Conservation (phyloP, 2,113 vertebrate genomes). For the Condylura cristata region DNA sequence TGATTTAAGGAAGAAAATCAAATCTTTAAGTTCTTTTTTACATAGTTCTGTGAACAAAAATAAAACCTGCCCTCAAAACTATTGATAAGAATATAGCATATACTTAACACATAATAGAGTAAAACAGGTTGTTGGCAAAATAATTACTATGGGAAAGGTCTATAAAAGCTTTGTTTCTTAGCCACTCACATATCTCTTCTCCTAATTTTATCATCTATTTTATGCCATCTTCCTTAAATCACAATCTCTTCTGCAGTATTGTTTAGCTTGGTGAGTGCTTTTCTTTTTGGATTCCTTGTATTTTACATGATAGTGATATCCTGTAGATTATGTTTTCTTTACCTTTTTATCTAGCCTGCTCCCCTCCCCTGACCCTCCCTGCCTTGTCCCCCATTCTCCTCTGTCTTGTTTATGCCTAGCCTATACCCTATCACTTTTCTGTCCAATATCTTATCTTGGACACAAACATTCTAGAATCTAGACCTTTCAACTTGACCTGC, state of each 20-base stretch:
- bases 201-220: not conserved
- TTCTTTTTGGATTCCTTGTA: not conserved
- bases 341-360: not conserved
- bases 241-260: not conserved
- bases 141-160: not conserved
- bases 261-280: not conserved
- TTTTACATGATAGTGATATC: not conserved
- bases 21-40: conserved; percentile 4
- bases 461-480: not conserved
- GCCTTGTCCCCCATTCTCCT: no score
- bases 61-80: not conserved
- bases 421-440: not conserved
- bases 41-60: not conserved
- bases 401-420: not conserved
- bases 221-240: not conserved
- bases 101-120: not conserved
- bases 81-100: not conserved
- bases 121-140: not conserved
- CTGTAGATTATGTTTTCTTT: not conserved
- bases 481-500: not conserved
- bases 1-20: conserved; percentile 20
- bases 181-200: not conserved
- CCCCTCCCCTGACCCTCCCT: no score
- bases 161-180: not conserved
- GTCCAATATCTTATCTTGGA: not conserved